phyloP scores from a whole-genome alignment of 2,888 invertebrate genomes.

The Ganaspis brasiliensis region DNA sequence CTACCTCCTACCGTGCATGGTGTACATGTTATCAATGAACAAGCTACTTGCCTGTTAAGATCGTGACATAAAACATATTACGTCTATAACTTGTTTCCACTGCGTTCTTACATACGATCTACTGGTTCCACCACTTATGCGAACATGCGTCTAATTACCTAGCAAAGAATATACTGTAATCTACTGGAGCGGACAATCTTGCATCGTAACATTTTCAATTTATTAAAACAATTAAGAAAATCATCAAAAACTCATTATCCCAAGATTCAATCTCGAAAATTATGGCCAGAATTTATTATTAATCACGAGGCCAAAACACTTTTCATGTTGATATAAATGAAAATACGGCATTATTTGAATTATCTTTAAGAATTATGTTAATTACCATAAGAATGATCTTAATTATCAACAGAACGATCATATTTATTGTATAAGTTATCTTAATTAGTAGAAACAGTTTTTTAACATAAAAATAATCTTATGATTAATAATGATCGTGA shows the following conservation, averaged over 20 bases:
- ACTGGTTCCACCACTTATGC: conserved; percentile 56
- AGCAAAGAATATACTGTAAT: conserved; percentile 52
- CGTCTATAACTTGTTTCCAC: conserved; percentile 61
- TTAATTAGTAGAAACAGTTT: too few species aligned
- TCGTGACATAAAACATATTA: conserved; percentile 62
- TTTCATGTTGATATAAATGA: background rate
- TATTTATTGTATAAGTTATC: too few species aligned
- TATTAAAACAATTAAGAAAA: conserved; percentile 25
- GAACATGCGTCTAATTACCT: conserved; percentile 60
- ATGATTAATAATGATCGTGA: too few species aligned
- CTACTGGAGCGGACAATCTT: conserved; percentile 24
- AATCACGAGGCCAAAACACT: background rate
- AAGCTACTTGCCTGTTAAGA: conserved; percentile 59
- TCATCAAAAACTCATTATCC: conserved; percentile 4
- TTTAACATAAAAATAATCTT: too few species aligned
- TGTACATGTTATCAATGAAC: conserved; percentile 61
- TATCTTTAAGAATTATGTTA: background rate
- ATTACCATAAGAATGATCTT: background rate
- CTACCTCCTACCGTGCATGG: conserved; percentile 59
- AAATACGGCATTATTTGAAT: background rate
- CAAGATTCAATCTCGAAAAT: background rate
- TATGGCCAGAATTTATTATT: background rate
- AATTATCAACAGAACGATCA: background rate
- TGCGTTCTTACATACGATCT: conserved; percentile 55
- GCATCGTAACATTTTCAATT: conserved; percentile 20